phyloP scores from a whole-genome alignment of 2,797 vertebrate genomes.

The Danionella dracula region DNA sequence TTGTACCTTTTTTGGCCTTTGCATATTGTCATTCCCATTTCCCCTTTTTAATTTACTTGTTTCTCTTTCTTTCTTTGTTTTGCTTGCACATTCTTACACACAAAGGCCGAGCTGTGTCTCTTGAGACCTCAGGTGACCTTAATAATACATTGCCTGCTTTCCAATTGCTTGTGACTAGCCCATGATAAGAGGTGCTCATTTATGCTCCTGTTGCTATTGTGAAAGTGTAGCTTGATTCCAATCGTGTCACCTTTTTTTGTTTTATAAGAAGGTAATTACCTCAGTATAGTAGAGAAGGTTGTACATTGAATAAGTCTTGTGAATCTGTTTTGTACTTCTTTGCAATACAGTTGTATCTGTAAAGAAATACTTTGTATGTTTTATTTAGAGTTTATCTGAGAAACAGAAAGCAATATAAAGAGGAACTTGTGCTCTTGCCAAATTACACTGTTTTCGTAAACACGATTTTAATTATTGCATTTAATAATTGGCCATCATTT shows the following conservation, averaged over 20 bases:
- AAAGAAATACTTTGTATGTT: too few species aligned
- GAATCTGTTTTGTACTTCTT: too few species aligned
- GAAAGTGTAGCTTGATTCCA: neutral
- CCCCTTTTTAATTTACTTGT: neutral
- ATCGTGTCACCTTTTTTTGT: neutral
- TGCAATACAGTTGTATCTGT: too few species aligned
- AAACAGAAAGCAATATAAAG: too few species aligned
- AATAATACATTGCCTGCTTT: slow-evolving; percentile 9
- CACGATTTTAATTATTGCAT: too few species aligned
- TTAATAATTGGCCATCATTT: too few species aligned
- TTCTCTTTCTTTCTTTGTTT: neutral
- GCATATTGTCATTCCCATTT: neutral
- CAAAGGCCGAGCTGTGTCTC: neutral
- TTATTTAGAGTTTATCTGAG: too few species aligned
- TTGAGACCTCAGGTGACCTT: neutral
- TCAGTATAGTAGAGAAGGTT: too few species aligned
- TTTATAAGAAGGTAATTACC: too few species aligned
- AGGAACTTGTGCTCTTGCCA: too few species aligned
- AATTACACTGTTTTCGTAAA: too few species aligned
- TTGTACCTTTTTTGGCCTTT: neutral
- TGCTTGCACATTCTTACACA: neutral
- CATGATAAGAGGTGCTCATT: neutral
- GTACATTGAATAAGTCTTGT: too few species aligned
- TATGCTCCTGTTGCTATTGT: neutral
- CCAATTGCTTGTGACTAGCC: neutral